These are phyloP conservation scores for Numida meleagris DNA, from an alignment of 2,113 vertebrate species.

Conservation along the genomic window DNA sequence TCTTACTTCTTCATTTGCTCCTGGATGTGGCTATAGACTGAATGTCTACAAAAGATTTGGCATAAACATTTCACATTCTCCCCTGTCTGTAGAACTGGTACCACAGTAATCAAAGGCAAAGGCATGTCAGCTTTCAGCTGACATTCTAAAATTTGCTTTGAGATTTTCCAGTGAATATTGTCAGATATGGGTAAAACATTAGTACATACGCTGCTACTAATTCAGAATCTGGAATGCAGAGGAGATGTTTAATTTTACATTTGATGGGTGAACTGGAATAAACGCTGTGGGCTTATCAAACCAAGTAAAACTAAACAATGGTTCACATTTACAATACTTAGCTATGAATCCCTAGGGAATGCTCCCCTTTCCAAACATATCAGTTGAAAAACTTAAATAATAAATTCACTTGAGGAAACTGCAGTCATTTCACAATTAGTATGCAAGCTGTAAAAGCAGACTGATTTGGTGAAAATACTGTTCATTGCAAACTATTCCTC, in stretches of 20 bases:
- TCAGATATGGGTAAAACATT: not conserved
- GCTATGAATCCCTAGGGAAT: accelerated
- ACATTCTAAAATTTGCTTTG: not conserved
- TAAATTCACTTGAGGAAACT: not conserved
- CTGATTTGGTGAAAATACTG: not conserved
- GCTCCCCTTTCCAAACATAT: not conserved
- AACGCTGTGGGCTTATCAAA: not conserved
- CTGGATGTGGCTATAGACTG: not conserved
- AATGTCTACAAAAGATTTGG: not conserved
- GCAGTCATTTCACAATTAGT: not conserved
- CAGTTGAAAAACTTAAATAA: not conserved
- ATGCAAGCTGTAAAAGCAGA: not conserved
- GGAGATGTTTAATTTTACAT: not conserved
- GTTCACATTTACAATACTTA: not conserved
- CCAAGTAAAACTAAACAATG: not conserved
- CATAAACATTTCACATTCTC: not conserved
- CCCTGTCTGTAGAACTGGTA: not conserved
- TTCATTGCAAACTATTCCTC: not conserved
- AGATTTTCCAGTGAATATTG: not conserved
- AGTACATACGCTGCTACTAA: not conserved
- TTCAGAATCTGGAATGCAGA: not conserved
- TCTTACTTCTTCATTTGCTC: not conserved
- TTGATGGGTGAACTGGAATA: not conserved
- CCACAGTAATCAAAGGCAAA: not conserved
- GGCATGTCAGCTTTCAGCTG: not conserved